Evolutionary conservation across 2,797 vertebrate genomes (phyloP).

Genomic region (Dendrocincla fuliginosa): DNA sequence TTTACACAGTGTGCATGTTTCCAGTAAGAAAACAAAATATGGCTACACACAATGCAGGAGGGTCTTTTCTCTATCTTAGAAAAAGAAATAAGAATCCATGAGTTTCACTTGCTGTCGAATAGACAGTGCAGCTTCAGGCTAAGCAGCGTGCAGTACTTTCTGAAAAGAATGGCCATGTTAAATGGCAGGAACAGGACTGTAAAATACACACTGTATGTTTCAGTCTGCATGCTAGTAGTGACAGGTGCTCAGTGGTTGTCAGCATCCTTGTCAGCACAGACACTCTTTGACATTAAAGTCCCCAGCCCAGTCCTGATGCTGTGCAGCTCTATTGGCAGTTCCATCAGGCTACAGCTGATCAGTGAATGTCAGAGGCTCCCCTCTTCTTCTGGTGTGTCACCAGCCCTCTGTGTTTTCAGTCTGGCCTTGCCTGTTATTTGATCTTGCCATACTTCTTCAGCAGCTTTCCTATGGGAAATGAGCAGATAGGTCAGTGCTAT

Average conservation of each 20-base stretch:
- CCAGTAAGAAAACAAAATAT: neutral
- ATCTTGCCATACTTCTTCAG: slow-evolving; percentile 59
- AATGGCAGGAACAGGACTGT: slow-evolving; percentile 64
- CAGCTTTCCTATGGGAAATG: slow-evolving; percentile 67
- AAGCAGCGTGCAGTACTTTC: neutral
- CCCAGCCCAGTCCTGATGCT: slow-evolving; percentile 57
- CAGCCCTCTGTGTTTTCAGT: slow-evolving; percentile 29
- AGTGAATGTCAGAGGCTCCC: slow-evolving; percentile 72
- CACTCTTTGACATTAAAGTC: slow-evolving; percentile 78
- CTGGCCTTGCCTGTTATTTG: slow-evolving; percentile 63
- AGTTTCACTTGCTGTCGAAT: neutral
- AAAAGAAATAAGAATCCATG: neutral
- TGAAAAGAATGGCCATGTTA: neutral
- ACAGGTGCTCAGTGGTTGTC: slow-evolving; percentile 76
- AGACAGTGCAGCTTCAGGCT: neutral
- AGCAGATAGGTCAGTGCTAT: slow-evolving; percentile 57
- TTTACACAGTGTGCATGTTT: neutral
- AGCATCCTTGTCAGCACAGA: slow-evolving; percentile 74
- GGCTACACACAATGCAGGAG: neutral
- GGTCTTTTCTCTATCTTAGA: neutral
- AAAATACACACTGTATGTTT: slow-evolving; percentile 57
- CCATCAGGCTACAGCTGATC: slow-evolving; percentile 72
- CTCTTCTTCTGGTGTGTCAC: slow-evolving; percentile 48
- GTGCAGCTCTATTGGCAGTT: slow-evolving; percentile 78
- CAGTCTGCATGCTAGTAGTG: slow-evolving; percentile 48